These are phyloP conservation scores for Dendronephthya gigantea DNA, from an alignment of 64 coral and sea anemone genomes.

Conservation along the genomic window DNA sequence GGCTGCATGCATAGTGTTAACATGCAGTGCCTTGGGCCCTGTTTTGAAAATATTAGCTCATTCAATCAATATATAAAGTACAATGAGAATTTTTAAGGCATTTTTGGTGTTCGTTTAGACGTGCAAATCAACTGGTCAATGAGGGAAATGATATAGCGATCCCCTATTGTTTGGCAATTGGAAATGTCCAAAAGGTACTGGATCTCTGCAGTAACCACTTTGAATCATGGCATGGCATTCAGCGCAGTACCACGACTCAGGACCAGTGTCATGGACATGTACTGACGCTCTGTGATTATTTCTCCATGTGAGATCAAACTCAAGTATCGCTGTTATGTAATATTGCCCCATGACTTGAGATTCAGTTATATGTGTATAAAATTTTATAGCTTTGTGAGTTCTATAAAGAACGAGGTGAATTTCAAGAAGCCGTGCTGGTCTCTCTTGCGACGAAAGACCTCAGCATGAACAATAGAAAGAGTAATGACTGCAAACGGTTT, in stretches of 20 bases:
- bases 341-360: too few species aligned
- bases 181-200: slow-evolving; percentile 59
- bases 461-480: not conserved
- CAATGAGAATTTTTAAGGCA: not conserved
- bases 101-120: slow-evolving; percentile 34
- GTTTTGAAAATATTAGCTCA: too few species aligned
- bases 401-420: slow-evolving; percentile 63
- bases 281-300: too few species aligned
- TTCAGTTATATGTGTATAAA: not conserved
- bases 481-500: not conserved
- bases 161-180: slow-evolving; percentile 74
- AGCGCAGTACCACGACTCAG: too few species aligned
- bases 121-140: slow-evolving; percentile 60
- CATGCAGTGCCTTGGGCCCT: too few species aligned
- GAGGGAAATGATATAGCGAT: slow-evolving; percentile 71
- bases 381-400: slow-evolving; percentile 61
- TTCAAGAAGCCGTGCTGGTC: slow-evolving; percentile 80
- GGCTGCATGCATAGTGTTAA: too few species aligned
- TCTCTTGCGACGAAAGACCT: slow-evolving; percentile 43
- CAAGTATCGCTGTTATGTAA: too few species aligned
- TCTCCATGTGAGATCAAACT: too few species aligned
- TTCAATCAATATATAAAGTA: not conserved
- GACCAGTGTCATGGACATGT: too few species aligned
- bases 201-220: not conserved
- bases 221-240: too few species aligned